Base-by-base conservation (phyloP, 53 echinoderm and acorn worm species). In the Crossaster papposus region DNA sequence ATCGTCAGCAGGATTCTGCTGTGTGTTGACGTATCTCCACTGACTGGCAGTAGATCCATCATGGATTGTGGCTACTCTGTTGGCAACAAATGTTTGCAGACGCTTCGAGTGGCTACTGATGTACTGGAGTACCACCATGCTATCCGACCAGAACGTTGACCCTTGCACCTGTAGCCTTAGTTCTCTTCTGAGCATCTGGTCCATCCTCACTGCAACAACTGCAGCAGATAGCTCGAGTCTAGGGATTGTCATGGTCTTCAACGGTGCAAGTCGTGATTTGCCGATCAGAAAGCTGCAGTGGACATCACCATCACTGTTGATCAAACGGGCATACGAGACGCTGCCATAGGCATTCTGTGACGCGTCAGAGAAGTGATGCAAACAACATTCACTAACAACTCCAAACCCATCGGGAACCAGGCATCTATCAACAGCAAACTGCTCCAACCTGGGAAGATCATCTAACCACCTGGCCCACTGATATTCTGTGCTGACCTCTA, bases 41-140 rank as follows among this genome's bases (percentile, higher is more conserved):
- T 88, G 88, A 37, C 44, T 36, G 20, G 92, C 79, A 64, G 35
- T 33, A 13, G 89, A 89, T 18, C 81, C 89, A 55, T 89, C 92
- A 89, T 80, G 83, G 28, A 92, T 92, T 20, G 30, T 30, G 72
- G 89, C 63, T 75, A 92, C 83, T 77, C 92, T 82, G 34, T 84
- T 92, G 17, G 90, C 89, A 22, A 93, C 83, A 84, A 92, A 92
- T 13, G 93, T 93, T 33, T 93, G 78, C 80, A 54, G 84, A 18
- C 93, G 78, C 1, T 34, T 53, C 0, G 30, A 18, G 24, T 79
- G 58, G 54, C 90, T 90, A 4, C 81, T 90, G 38, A 93, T 90
- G 35, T 93, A 93, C 37, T 90, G 83, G 22, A 93, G 80, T 22
- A 93, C 73, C 30, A 90, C 58, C 90, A 85, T 90, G 32, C 79